Evolutionary conservation across 2,888 invertebrate species (phyloP), one percentile per base, ranked within the genome.

Genomic region (Maniola hyperantus): DNA sequence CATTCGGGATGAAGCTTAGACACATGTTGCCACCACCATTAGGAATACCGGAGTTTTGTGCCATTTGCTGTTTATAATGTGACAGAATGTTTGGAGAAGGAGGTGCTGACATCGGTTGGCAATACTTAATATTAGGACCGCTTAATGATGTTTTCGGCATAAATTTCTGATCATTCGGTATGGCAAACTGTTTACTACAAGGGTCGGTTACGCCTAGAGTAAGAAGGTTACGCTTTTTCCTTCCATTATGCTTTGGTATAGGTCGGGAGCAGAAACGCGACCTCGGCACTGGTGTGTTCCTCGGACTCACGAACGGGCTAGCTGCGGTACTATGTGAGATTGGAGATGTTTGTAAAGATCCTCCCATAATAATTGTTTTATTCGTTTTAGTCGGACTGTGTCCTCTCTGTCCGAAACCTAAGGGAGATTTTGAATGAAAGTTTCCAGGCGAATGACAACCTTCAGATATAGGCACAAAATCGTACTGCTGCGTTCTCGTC

Each of bases 401-500:
- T 10, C 87, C 79, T 70, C 90, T 81, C 59, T 85, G 84, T 34
- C 83, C 81, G 73, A 88, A 90, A 8, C 90, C 87, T 58, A 87
- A 69, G 0, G 91, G 92, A 10, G 91, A 90, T 73, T 91, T 91
- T 10, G 88, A 87, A 75, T 88, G 81, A 72, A 89, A 87, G 72
- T 93, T 93, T 34, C 84, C 79, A 1, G 95, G 95, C 1, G 95
- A 95, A 76, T 94, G 94, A 53, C 95, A 94, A n/a, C 95, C 95
- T 8, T 96, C 96, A 44, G 97, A 97, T 79, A 97, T 97, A 0
- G 97, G 97, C 39, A 96, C 96, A 79, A 97, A 97, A 83, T 96
- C 97, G 81, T 96, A 97, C 79, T 96, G 96, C 81, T 96, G 95
- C 57, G 96, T 94, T 70, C 96, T 93, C 53, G 96, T 95, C 71